Base-by-base conservation (phyloP, 2,113 vertebrate genomes). In the Phyllopteryx taeniolatus region DNA sequence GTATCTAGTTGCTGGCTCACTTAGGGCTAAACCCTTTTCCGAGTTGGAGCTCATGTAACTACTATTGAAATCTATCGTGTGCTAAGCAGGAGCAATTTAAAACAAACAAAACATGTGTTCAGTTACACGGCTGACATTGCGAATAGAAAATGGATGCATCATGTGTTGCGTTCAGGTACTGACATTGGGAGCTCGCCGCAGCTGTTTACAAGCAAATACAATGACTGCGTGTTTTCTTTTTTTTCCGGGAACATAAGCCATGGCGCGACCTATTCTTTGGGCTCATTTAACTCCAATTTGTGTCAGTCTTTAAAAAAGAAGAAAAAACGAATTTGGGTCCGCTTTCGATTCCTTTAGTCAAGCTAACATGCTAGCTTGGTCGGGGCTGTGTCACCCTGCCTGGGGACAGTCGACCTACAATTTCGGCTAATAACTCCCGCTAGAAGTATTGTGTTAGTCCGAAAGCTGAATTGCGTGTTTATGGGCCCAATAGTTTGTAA, bases 351-450 rank as follows among this genome's bases (percentile, higher is more conserved):
- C 6, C 10, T 20, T 10, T 6, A 20, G 22, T 6, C 14, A 35
- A 61, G 31, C 22, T 39, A 68, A 39, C 35, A 6, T 39, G 22
- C 57, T 47, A 71, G 14, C 22, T 9, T 35, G 17, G 42, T 35
- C 39, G 17, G n/a, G 61, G 69, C 42, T 61, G 56, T 71, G 54
- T 71, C 69, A 60, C 69, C 22, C n/a, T 60, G 22, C 43, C 4
- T 8, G 4, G 8, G 12, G 4, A 35, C 68, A 61, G 14, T 61
- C 31, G 59, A 35, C 31, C 31, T 17, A 17, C 27, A 61, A 61
- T 35, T 61, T 1, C 19, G 15, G 31, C 13, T 35, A 8, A 33
- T 9, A 61, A 61, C 14, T 35, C 15, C 15, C 12, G 1, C 3
- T 35, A 4, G 14, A 61, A 61, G 33, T 19, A 35, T 10, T 10